Evolutionary conservation across 2,797 vertebrate genomes (phyloP).

Genomic region (Xenentodon cancila): DNA sequence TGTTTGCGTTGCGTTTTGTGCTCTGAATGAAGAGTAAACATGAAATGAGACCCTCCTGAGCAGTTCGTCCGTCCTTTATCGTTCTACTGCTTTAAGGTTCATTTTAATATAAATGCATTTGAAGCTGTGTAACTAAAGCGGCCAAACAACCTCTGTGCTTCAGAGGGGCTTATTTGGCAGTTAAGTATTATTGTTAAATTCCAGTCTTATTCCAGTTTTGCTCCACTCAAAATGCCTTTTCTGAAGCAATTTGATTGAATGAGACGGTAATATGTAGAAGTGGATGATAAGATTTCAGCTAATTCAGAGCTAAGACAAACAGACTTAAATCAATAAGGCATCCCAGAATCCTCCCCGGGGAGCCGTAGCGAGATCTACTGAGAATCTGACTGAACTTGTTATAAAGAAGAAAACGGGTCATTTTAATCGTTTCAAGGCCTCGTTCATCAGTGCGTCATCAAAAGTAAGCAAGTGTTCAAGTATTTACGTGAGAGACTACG

Average conservation of each 20-base stretch:
- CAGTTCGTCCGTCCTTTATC: no score
- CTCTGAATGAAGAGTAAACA: no score
- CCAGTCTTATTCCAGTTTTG: not conserved
- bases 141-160: no score
- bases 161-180: no score
- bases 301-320: not conserved
- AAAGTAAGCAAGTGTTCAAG: not conserved
- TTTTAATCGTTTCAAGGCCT: not conserved
- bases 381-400: slow-evolving; percentile 2
- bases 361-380: not conserved
- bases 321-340: not conserved
- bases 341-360: not conserved
- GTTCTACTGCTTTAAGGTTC: no score
- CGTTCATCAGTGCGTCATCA: not conserved
- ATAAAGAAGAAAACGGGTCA: not conserved
- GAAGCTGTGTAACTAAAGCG: no score
- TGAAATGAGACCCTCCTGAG: no score
- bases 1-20: not conserved
- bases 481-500: no score
- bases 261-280: not conserved
- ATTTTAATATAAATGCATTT: no score
- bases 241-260: not conserved
- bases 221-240: not conserved
- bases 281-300: not conserved
- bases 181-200: no score